Percentiles rank a stretch among this genome's conserved stretches.
phyloP scores from a whole-genome alignment of 2,888 invertebrate species.

The Megastigmus dorsalis region DNA sequence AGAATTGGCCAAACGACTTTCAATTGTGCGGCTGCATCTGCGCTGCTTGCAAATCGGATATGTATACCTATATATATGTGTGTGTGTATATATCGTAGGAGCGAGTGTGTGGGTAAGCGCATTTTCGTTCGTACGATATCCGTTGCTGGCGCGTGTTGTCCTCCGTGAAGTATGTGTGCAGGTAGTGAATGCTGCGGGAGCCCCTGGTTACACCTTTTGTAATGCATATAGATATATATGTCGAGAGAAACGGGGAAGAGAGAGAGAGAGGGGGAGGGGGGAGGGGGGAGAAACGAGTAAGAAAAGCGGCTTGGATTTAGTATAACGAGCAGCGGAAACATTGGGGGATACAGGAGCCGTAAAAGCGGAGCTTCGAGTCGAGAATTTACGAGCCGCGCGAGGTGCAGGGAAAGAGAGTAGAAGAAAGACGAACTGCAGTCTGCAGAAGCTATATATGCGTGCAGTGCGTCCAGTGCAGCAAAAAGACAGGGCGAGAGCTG shows the following conservation, averaged over 20 bases:
- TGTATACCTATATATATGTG: background rate
- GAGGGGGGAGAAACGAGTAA: background rate
- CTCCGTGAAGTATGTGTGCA: too few relatives aligned
- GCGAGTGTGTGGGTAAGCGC: background rate
- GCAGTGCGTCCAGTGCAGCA: too few relatives aligned
- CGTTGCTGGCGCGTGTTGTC: too few relatives aligned
- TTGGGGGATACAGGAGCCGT: slow-evolving; percentile 3
- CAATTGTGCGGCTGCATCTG: slow-evolving; percentile 12
- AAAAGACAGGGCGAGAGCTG: too few relatives aligned
- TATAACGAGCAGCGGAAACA: background rate
- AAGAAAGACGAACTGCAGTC: background rate
- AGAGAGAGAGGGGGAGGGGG: background rate
- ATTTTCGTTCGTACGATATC: too few relatives aligned
- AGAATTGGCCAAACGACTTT: slow-evolving; percentile 28
- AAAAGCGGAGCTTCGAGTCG: slow-evolving; percentile 17
- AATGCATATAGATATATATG: background rate
- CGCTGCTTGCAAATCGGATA: background rate
- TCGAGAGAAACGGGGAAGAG: background rate
- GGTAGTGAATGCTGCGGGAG: too few relatives aligned
- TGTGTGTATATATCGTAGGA: background rate
- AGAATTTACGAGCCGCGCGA: background rate
- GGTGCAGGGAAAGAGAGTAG: background rate
- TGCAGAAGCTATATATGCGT: too few relatives aligned
- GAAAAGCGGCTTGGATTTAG: slow-evolving; percentile 12
- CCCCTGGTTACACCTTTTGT: too few relatives aligned